A percentile compares a stretch with the other conserved stretches of the same genome.
Evolutionary conservation across 1,140 invertebrate species (phyloP).

Genomic region (Macrobrachium nipponense): DNA sequence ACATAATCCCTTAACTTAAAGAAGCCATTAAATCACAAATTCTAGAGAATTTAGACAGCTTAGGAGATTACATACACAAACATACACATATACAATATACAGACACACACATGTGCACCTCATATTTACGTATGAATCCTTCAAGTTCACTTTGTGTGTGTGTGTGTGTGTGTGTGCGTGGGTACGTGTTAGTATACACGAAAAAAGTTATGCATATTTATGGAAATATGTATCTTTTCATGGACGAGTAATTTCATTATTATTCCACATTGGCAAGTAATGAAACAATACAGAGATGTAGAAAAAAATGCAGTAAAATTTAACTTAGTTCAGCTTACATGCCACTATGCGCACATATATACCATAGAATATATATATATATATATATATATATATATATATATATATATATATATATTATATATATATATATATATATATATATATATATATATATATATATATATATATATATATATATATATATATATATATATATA

Average conservation of each 20-base stretch:
- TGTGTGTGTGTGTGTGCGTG: background rate
- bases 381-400: background rate
- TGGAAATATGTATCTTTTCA: background rate
- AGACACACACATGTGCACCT: too few relatives aligned
- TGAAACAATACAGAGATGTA: too few relatives aligned
- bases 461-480: constrained; percentile 8
- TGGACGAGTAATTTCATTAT: too few relatives aligned
- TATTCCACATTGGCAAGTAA: too few relatives aligned
- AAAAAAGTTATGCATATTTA: background rate
- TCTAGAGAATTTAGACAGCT: too few relatives aligned
- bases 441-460: background rate
- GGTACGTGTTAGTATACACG: background rate
- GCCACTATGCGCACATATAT: too few relatives aligned
- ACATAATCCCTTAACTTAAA: too few relatives aligned
- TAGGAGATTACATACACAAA: background rate
- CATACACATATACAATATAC: background rate
- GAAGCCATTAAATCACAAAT: too few relatives aligned
- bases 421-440: background rate
- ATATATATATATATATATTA: background rate
- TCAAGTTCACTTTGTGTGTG: background rate
- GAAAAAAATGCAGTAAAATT: too few relatives aligned
- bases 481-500: constrained; percentile 18
- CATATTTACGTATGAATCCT: background rate
- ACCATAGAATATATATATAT: background rate
- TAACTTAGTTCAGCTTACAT: too few relatives aligned